Evolutionary conservation across 23 tunicate genomes (phyloP), one percentile per base, ranked within the genome.

Genomic region (Botrylloides violaceus): DNA sequence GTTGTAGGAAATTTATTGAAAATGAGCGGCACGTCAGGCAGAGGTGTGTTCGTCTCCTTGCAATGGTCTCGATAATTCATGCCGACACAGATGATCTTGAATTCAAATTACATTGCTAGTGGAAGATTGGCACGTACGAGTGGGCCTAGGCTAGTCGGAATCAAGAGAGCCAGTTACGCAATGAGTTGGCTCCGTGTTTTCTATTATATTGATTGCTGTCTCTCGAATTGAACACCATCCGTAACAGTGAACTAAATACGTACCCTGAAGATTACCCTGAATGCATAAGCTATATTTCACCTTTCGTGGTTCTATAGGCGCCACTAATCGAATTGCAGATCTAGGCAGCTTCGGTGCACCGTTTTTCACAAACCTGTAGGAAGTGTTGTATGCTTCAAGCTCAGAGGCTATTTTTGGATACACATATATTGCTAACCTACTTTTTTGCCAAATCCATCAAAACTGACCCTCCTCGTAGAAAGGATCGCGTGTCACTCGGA

Each of bases 11-110:
- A 85, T 55, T 92, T 92, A 74, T 78, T 92, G 68, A 92, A 92
- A 22, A 92, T 84, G 6, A 92, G 73, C 26, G 98, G 98, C 55
- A 84, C 98, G 63, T 80, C 59, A 38, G 98, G 98, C 2, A 84
- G 38, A 15, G 92, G 80, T 2, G 63, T 26, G 57, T 85, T 92
- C 71, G 80, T 92, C 71, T 92, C 98, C 9, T 31, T n/a, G 58
- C 93, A 92, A 36, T 92, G 98, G 34, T 92, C 94, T 66, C 76
- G 79, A 66, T 92, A 92, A 59, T 92, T 92, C 72, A 92, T 50
- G 9, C 98, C 98, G 72, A 92, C 83, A 66, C 98, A 92, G 29
- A 92, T 63, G 7, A 92, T 83, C 84, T 88, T 22, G 28, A 1
- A 36, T n/a, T n/a, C n/a, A n/a, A n/a, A n/a, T n/a, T n/a, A n/a